A percentile compares a stretch with the other conserved stretches of the same genome.
phyloP scores from a whole-genome alignment of 2,888 invertebrate species.

The Candidula unifasciata region DNA sequence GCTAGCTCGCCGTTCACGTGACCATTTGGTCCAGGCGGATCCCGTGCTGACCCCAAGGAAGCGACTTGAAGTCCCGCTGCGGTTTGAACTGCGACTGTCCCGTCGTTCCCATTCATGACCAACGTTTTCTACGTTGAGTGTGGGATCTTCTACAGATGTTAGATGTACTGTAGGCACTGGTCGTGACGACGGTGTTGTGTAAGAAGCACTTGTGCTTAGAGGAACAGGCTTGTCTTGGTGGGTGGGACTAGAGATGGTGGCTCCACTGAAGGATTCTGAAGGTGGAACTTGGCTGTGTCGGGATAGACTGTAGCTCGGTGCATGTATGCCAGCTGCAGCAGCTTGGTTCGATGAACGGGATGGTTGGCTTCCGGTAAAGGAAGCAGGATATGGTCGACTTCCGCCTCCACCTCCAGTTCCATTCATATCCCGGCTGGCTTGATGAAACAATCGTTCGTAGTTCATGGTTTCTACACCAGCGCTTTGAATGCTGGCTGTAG shows the following conservation, averaged over 20 bases:
- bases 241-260: background rate
- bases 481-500: background rate
- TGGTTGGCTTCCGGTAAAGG: slow-evolving; percentile 18
- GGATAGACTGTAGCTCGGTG: background rate
- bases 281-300: background rate
- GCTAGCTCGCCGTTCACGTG: slow-evolving; percentile 70
- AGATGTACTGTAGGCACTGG: slow-evolving; percentile 40
- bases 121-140: slow-evolving; percentile 61
- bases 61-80: slow-evolving; percentile 57
- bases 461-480: slow-evolving; percentile 3
- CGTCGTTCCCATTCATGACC: slow-evolving; percentile 64
- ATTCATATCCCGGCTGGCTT: slow-evolving; percentile 23
- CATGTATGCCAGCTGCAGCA: background rate
- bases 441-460: slow-evolving; percentile 39
- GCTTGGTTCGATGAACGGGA: background rate
- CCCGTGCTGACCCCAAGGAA: slow-evolving; percentile 62
- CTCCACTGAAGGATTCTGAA: background rate
- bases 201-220: slow-evolving; percentile 18
- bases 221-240: background rate
- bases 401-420: slow-evolving; percentile 26
- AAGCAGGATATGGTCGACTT: slow-evolving; percentile 28
- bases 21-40: slow-evolving; percentile 72
- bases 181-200: slow-evolving; percentile 36
- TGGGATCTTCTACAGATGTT: slow-evolving; percentile 42
- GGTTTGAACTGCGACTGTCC: slow-evolving; percentile 49